These are phyloP conservation scores for Lepus timidus DNA, from an alignment of 2,113 vertebrate species.

Conservation along the genomic window DNA sequence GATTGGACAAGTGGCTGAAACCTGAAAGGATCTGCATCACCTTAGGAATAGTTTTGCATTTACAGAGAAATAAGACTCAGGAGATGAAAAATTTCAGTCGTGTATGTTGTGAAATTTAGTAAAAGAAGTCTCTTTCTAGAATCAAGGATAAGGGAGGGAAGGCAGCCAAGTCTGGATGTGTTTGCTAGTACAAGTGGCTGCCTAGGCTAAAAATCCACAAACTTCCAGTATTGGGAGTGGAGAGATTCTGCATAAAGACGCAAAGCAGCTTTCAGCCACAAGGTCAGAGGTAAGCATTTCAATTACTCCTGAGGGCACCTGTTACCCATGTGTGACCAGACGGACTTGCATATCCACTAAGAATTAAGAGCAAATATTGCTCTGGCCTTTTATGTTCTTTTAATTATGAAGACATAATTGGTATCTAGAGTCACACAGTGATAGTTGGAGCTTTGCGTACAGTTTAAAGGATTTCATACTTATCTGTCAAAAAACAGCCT, in stretches of 20 bases:
- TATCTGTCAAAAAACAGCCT: neutral
- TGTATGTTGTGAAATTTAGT: constrained; percentile 44
- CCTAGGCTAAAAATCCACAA: neutral
- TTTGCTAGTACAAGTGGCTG: constrained; percentile 22
- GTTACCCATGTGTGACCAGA: neutral
- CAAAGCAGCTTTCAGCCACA: neutral
- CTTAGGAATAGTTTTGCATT: constrained; percentile 17
- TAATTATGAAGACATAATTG: neutral
- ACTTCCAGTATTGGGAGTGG: neutral
- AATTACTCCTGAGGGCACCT: neutral
- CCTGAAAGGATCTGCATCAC: constrained; percentile 65
- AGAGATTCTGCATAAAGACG: neutral
- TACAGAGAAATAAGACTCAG: constrained; percentile 31
- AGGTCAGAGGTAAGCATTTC: constrained; percentile 25
- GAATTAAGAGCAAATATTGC: neutral
- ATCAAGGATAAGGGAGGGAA: constrained; percentile 45
- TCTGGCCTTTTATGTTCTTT: neutral
- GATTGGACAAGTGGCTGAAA: constrained; percentile 59
- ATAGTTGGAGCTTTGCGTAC: neutral
- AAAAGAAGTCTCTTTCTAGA: constrained; percentile 24
- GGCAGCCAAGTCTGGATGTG: constrained; percentile 39
- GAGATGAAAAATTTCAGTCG: constrained; percentile 6
- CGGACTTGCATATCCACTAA: neutral
- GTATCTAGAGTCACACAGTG: neutral
- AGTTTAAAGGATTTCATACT: neutral